Percentiles rank a stretch among this genome's conserved stretches.
Evolutionary conservation across 2,888 invertebrate genomes (phyloP).

Genomic region (Trichogramma evanescens): DNA sequence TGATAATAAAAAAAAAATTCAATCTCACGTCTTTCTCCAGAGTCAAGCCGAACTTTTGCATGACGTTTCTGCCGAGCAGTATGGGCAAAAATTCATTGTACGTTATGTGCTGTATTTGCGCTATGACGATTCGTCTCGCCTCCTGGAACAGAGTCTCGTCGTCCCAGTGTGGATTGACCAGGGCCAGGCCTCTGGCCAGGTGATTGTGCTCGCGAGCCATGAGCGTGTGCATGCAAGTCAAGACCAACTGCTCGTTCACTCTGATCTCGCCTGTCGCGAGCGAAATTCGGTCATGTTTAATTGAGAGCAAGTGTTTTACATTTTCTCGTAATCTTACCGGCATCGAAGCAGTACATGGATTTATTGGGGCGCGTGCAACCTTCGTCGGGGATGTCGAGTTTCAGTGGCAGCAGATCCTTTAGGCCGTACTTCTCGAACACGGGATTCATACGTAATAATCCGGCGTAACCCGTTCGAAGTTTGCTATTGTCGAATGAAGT

Average conservation of each 20-base stretch:
- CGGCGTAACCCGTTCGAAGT: conserved; percentile 73
- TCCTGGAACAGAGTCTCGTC: conserved; percentile 89
- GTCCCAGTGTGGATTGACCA: conserved; percentile 87
- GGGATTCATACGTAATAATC: conserved; percentile 79
- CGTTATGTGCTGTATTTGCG: conserved; percentile 82
- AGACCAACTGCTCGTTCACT: conserved; percentile 83
- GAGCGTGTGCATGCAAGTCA: conserved; percentile 86
- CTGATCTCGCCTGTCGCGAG: conserved; percentile 66
- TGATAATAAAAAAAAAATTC: not conserved
- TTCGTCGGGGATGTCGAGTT: conserved; percentile 84
- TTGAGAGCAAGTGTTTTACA: not conserved
- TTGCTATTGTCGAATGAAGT: conserved; percentile 52
- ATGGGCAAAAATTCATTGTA: conserved; percentile 87
- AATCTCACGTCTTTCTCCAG: conserved; percentile 65
- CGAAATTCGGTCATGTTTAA: too few relatives aligned
- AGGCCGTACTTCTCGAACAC: conserved; percentile 80
- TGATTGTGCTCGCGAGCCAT: conserved; percentile 89
- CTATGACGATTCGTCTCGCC: conserved; percentile 74
- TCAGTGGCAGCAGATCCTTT: conserved; percentile 79
- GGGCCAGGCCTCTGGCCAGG: conserved; percentile 66
- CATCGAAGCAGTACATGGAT: conserved; percentile 89
- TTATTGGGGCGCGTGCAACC: conserved; percentile 84
- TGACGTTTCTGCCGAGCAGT: conserved; percentile 80
- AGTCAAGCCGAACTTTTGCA: conserved; percentile 83
- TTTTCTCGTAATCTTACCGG: conserved; percentile 53